Conservation (phyloP, 2,113 vertebrate genomes). For the Dasyornis broadbenti region DNA sequence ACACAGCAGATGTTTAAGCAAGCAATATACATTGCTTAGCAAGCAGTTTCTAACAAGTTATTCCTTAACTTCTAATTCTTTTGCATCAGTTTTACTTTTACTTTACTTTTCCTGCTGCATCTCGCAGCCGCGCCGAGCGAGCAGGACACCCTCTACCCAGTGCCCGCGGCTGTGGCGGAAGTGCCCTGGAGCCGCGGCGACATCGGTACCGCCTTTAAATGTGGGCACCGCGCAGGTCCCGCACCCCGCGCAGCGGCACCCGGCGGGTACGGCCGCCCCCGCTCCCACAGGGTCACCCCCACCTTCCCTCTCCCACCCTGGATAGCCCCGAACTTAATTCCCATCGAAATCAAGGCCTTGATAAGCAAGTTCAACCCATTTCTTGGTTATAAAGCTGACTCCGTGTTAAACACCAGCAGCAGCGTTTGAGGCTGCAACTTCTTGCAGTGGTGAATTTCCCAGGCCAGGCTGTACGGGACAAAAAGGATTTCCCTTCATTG, state of each 20-base stretch:
- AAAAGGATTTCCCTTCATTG: conserved; percentile 62
- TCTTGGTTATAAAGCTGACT: not conserved
- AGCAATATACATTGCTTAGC: too few species aligned
- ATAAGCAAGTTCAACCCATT: not conserved
- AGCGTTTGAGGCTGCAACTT: not conserved
- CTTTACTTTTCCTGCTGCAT: not conserved
- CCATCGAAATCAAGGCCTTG: not conserved
- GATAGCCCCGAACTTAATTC: not conserved
- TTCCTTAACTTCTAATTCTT: too few species aligned
- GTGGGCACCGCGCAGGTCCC: not conserved
- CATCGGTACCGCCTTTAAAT: rapidly evolving
- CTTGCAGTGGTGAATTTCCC: not conserved
- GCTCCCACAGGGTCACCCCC: not conserved
- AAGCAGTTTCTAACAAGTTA: too few species aligned
- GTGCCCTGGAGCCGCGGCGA: not conserved
- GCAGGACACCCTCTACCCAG: not conserved
- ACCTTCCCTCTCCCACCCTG: too few species aligned
- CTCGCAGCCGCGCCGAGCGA: not conserved
- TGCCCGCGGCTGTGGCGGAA: not conserved
- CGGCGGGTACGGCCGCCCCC: not conserved
- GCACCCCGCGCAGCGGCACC: not conserved
- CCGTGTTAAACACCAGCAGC: not conserved
- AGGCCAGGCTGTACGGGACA: not conserved
- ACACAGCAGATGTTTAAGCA: too few species aligned
- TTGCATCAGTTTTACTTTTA: not conserved